Percentiles rank a stretch among this genome's conserved stretches.
phyloP scores from a whole-genome alignment of 1,140 invertebrate species.

The Portunus trituberculatus region DNA sequence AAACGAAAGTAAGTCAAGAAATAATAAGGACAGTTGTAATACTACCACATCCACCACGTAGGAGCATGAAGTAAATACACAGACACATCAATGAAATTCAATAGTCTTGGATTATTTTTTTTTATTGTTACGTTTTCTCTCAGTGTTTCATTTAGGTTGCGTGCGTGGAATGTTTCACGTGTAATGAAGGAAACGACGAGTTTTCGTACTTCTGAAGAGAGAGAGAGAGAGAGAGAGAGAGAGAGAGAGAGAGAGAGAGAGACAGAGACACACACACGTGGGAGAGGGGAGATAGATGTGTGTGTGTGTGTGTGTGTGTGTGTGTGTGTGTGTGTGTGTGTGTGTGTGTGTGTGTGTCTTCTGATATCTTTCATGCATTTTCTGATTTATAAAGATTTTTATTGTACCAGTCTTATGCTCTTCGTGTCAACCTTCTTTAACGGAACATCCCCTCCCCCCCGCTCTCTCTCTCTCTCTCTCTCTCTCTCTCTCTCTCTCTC shows the following conservation, averaged over 20 bases:
- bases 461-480: not conserved
- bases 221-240: conserved; percentile 34
- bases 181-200: not conserved
- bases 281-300: no score
- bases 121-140: no score
- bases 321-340: not conserved
- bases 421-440: not conserved
- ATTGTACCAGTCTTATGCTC: not conserved
- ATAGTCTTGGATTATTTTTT: no score
- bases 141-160: not conserved
- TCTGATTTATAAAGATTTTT: no score
- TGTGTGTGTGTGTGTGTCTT: not conserved
- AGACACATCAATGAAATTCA: no score
- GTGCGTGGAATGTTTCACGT: not conserved
- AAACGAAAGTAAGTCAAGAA: no score
- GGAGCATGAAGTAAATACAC: no score
- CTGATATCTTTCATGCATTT: not conserved
- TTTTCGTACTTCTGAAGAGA: not conserved
- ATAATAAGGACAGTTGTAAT: no score
- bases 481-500: not conserved
- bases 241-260: no score
- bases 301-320: not conserved
- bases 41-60: no score
- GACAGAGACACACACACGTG: no score
- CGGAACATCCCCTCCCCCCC: not conserved